These are phyloP conservation scores for Acanthurus leucopareius DNA, from an alignment of 2,797 vertebrate genomes.

Conservation along the genomic window DNA sequence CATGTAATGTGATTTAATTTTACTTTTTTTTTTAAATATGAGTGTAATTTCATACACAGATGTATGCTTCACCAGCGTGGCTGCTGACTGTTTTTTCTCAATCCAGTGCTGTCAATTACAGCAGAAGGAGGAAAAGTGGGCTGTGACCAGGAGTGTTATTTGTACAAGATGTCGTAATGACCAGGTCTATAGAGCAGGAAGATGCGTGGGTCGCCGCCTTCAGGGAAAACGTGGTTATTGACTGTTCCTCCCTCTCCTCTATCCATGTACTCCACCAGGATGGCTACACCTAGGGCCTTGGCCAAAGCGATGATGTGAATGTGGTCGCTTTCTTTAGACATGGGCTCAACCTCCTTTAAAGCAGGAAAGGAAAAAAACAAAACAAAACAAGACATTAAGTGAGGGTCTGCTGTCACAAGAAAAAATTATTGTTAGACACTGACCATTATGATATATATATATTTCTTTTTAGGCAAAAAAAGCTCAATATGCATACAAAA, in stretches of 20 bases:
- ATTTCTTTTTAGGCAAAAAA: no score
- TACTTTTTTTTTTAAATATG: constrained; percentile 63
- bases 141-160: constrained; percentile 82
- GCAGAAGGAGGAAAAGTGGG: constrained; percentile 46
- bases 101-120: constrained; percentile 47
- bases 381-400: background rate
- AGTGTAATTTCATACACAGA: constrained; percentile 79
- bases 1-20: constrained; percentile 73
- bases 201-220: constrained; percentile 94
- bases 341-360: constrained; percentile 94
- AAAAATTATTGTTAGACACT: background rate
- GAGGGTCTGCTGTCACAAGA: background rate
- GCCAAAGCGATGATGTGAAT: constrained; percentile 98
- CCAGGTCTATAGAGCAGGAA: constrained; percentile 96
- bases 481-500: no score
- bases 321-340: constrained; percentile 98
- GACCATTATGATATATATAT: no score
- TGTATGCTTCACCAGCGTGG: constrained; percentile 75
- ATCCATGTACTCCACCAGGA: constrained; percentile 98
- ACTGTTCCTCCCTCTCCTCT: constrained; percentile 93
- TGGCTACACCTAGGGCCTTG: constrained; percentile 92
- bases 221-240: constrained; percentile 95
- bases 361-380: background rate
- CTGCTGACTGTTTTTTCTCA: constrained; percentile 61
- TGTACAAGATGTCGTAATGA: constrained; percentile 98